Base-by-base conservation (phyloP, 2,113 vertebrate genomes). In the Thymallus thymallus region DNA sequence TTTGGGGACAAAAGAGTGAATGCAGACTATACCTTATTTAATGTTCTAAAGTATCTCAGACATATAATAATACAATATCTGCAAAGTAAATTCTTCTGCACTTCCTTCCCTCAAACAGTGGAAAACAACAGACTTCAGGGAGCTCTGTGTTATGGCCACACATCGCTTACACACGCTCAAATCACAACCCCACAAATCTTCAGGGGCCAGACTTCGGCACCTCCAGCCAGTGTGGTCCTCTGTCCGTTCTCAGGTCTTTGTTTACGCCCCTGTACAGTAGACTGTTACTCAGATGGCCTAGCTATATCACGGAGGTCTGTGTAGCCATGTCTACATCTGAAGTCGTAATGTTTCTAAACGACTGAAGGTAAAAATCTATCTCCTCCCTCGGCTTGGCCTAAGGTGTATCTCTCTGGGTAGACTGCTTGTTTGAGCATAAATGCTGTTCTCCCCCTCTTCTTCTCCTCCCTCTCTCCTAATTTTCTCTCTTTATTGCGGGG, bases 191-290 rank as follows among this genome's bases (percentile, higher is more conserved):
- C 35, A 82, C 78, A 70, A 82, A 80, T 82, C 79, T 75, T 71
- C 48, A 20, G 74, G 13, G 3, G 22, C 22, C 6, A 30, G 0
- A 10, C 46, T 71, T 73, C 12, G 58, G 69, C 35, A 7, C 35
- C 35, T 41, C 35, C 35, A 10, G 35, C 35, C 9, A 10, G 78
- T 84, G 83, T 84, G 86, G 88, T 85, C 85, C 23, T 24, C 24
- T 24, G n/a, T 22, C 56, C 16, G 56, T 60, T 22, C 56, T 70
- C 76, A 13, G 56, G 46, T 46, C 24, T 51, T 60, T 81, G 85
- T 77, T 41, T 1, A 10, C 7, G 35, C 35, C 9, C 35, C 35
- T 41, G 7, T 41, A 41, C 35, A 9, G 7, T 41, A 41, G 35
- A 10, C 35, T 41, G 32, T 7, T 41, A 41, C 35, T 9, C 35